Evolutionary conservation across 2,113 vertebrate species (phyloP), one percentile per base, ranked within the genome.

Genomic region (Siniperca knerii): DNA sequence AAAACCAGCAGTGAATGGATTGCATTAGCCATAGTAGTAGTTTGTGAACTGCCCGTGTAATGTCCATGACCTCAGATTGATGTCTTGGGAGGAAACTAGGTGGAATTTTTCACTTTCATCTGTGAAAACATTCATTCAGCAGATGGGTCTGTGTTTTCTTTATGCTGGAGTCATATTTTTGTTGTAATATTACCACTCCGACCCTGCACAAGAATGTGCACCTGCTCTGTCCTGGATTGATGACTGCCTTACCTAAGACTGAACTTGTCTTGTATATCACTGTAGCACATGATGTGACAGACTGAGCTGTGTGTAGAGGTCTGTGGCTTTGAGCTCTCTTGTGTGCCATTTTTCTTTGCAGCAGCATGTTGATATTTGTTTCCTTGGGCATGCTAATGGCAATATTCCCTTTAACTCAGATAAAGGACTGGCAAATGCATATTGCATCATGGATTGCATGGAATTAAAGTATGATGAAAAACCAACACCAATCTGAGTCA

Each of bases 101-200:
- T 61, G 42, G 67, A 91, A 80, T 73, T 81, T 69, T 61, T 75
- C 20, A 44, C 77, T 89, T 91, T 87, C 71, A 93, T 92, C 90
- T 92, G 80, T 62, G 70, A 88, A 92, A 89, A 89, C 86, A 90
- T 84, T 77, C 57, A 64, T 79, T 79, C 40, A 76, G 46, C 58
- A 64, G 79, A 74, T 10, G 2, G 57, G 12, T 72, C 20, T 10
- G 9, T 81, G 58, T 82, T 83, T 82, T 69, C 60, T 87, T 84
- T 52, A 71, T 61, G 25, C 62, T 68, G 50, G 68, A 91, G 75
- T 70, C 66, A 61, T 76, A 50, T 83, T 89, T 87, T 85, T 66
- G 55, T 84, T 87, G 76, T 16, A 83, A 86, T 64, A 57, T 55
- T n/a, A 82, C 23, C 58, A 1, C 40, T 82, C 20, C 71, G 77